phyloP scores from a whole-genome alignment of 2,888 invertebrate genomes.

The Cremastobaeus sp. region DNA sequence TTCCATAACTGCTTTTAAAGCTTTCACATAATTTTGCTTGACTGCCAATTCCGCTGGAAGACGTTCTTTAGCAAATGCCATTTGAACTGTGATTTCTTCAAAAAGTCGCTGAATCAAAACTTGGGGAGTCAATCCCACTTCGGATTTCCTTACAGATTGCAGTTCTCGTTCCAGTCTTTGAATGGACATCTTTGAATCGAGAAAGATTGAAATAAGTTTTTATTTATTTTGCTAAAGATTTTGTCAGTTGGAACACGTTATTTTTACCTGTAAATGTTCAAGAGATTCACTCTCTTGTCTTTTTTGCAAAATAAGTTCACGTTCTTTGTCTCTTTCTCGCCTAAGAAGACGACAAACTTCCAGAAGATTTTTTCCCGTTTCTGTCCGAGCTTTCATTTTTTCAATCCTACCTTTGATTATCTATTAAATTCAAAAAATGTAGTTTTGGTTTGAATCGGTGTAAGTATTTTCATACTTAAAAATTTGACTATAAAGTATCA shows the following conservation, averaged over 20 bases:
- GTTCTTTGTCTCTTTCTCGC: conserved; percentile 81
- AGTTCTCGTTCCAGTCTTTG: conserved; percentile 85
- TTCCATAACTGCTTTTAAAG: conserved; percentile 80
- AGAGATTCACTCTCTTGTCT: conserved; percentile 79
- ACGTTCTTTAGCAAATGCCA: conserved; percentile 85
- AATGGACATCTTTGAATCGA: conserved; percentile 66
- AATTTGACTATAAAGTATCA: conserved; percentile 34
- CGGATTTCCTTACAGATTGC: conserved; percentile 80
- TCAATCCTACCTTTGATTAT: conserved; percentile 69
- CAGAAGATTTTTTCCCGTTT: conserved; percentile 68
- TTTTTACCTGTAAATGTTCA: conserved; percentile 68
- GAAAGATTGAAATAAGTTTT: background rate
- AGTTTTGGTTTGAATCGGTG: no score
- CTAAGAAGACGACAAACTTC: conserved; percentile 79
- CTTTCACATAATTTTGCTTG: conserved; percentile 83
- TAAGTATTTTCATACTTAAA: background rate
- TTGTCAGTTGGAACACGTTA: no score
- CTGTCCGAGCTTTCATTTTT: conserved; percentile 70
- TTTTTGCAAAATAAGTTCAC: conserved; percentile 81
- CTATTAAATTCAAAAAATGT: no score
- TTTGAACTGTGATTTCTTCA: conserved; percentile 84
- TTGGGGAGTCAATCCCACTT: conserved; percentile 82
- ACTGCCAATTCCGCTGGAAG: conserved; percentile 85
- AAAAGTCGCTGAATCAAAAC: conserved; percentile 85
- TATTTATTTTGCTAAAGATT: no score